Evolutionary conservation across 2,113 vertebrate species (phyloP).

Genomic region (Aramus guarauna): DNA sequence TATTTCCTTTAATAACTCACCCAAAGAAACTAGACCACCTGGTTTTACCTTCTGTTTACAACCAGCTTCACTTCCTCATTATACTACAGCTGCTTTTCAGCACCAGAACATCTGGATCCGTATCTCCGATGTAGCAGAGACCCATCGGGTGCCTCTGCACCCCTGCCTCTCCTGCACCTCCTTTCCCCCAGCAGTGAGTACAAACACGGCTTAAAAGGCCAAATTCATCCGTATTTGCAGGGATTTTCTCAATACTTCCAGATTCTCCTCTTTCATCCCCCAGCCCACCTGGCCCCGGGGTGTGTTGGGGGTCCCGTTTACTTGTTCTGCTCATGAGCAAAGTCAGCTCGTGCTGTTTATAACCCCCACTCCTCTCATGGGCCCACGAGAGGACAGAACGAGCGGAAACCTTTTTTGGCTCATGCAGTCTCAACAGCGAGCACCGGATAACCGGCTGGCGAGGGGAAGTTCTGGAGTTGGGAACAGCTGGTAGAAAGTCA

Average conservation of each 20-base stretch:
- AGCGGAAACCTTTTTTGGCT: neutral
- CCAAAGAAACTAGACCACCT: neutral
- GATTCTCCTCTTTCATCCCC: neutral
- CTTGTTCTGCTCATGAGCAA: neutral
- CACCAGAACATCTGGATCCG: neutral
- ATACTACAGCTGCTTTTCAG: neutral
- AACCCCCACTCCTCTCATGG: neutral
- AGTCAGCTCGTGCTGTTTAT: neutral
- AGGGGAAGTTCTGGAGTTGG: neutral
- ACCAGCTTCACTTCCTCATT: neutral
- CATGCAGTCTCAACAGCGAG: neutral
- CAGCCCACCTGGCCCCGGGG: neutral
- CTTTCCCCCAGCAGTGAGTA: neutral
- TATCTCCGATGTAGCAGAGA: accelerated
- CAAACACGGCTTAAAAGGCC: neutral
- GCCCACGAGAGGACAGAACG: neutral
- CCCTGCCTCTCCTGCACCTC: neutral
- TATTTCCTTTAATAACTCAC: neutral
- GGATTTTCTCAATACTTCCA: neutral
- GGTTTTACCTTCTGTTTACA: neutral
- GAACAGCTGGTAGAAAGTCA: neutral
- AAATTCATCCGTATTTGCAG: neutral
- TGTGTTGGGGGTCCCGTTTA: neutral
- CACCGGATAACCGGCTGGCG: neutral
- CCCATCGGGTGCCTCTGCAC: neutral